A percentile compares a stretch with the other conserved stretches of the same genome.
These are phyloP conservation scores for Bombus waltoni DNA, from an alignment of 1,140 invertebrate genomes.

Conservation along the genomic window DNA sequence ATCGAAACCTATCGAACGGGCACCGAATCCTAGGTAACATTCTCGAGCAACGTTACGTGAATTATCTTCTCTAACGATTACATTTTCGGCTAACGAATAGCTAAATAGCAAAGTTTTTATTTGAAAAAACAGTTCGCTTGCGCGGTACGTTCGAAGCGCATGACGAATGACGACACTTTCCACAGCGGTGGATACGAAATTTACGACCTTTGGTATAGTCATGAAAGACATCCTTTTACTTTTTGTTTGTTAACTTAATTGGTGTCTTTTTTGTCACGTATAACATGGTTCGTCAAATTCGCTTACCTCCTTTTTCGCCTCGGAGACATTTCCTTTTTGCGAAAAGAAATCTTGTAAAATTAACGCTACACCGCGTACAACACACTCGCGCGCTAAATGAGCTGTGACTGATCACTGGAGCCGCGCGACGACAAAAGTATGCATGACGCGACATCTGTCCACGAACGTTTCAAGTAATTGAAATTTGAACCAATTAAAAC, in stretches of 20 bases:
- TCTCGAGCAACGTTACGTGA: background rate
- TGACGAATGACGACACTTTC: constrained; percentile 9
- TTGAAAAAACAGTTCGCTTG: background rate
- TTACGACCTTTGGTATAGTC: background rate
- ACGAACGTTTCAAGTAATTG: no score
- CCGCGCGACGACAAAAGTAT: background rate
- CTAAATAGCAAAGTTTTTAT: background rate
- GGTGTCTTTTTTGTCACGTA: background rate
- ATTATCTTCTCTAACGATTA: background rate
- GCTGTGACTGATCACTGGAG: constrained; percentile 9
- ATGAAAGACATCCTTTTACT: background rate
- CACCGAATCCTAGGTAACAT: background rate
- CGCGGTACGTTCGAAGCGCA: background rate
- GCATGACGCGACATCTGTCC: background rate
- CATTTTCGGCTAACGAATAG: background rate
- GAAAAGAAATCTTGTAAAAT: background rate
- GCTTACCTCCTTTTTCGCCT: background rate
- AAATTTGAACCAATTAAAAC: background rate
- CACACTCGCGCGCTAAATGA: constrained; percentile 22
- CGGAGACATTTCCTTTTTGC: background rate
- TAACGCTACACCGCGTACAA: background rate
- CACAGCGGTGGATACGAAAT: constrained; percentile 10
- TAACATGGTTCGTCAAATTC: background rate
- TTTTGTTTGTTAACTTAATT: background rate
- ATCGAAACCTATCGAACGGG: background rate